Evolutionary conservation across 2,113 vertebrate genomes (phyloP).

Genomic region (Anas platyrhynchos): DNA sequence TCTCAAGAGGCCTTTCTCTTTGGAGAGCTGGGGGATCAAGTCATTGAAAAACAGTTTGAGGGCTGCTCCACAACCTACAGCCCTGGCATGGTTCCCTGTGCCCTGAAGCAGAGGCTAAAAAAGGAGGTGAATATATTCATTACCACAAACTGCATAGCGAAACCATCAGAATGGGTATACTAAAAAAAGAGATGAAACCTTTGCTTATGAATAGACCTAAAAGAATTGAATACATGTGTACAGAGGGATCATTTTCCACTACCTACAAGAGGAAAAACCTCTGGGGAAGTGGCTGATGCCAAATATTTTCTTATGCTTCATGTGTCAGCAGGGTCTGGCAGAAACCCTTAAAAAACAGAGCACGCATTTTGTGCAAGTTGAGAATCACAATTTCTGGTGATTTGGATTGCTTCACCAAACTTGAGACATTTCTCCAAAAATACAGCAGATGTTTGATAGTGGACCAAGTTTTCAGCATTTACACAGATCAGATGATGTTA

Average conservation of each 20-base stretch:
- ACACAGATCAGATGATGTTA: conserved; percentile 51
- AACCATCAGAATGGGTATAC: conserved; percentile 36
- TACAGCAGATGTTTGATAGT: conserved; percentile 51
- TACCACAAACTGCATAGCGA: conserved; percentile 34
- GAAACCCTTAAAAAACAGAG: conserved; percentile 51
- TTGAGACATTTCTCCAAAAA: conserved; percentile 38
- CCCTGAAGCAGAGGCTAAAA: conserved; percentile 52
- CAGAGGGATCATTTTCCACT: conserved; percentile 65
- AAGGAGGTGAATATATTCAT: conserved; percentile 54
- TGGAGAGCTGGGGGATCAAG: neutral
- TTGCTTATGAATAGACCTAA: conserved; percentile 46
- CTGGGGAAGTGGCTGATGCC: conserved; percentile 46
- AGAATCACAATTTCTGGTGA: conserved; percentile 46
- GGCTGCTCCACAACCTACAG: neutral
- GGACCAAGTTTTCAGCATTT: conserved; percentile 46
- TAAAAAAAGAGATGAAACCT: conserved; percentile 61
- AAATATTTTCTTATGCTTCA: conserved; percentile 61
- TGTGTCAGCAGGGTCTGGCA: conserved; percentile 62
- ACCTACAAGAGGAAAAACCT: conserved; percentile 66
- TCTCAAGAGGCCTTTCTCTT: neutral
- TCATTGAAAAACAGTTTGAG: neutral
- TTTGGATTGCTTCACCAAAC: conserved; percentile 40
- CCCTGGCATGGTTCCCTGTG: neutral
- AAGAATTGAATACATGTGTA: conserved; percentile 66
- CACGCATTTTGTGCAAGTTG: conserved; percentile 28